These are phyloP conservation scores for Synanthedon vespiformis DNA, from an alignment of 2,888 invertebrate genomes.

Conservation along the genomic window DNA sequence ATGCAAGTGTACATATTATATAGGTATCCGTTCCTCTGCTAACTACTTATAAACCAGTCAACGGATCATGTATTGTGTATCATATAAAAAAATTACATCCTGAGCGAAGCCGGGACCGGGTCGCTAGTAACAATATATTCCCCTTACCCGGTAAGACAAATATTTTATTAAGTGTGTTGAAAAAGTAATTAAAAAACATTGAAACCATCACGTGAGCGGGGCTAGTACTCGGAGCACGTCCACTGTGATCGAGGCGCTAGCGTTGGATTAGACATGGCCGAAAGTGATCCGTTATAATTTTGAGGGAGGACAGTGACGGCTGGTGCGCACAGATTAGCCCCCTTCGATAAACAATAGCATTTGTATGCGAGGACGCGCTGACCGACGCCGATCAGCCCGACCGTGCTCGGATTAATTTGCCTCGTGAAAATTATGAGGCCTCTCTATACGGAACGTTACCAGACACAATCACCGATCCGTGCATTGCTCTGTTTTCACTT, in stretches of 20 bases:
- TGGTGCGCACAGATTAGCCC: conserved; percentile 68
- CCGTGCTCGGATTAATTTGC: conserved; percentile 68
- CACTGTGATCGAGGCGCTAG: conserved; percentile 27
- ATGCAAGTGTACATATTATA: no score
- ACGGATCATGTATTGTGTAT: no score
- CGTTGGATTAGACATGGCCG: conserved; percentile 53
- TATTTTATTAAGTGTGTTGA: no score
- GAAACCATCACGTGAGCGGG: background rate
- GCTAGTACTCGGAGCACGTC: conserved; percentile 15
- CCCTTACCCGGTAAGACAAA: no score
- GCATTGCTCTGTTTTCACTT: conserved; percentile 52
- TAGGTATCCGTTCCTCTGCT: no score
- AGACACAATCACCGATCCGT: conserved; percentile 31
- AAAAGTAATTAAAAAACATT: background rate
- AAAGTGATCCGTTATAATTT: conserved; percentile 69
- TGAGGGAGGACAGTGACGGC: conserved; percentile 64
- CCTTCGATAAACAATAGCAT: conserved; percentile 71
- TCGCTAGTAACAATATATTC: no score
- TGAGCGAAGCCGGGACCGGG: no score
- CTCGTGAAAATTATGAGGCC: conserved; percentile 61
- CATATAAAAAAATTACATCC: no score
- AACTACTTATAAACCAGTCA: no score
- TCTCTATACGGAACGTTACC: conserved; percentile 35
- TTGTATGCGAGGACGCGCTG: conserved; percentile 68
- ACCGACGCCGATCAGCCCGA: conserved; percentile 61